These are phyloP conservation scores for Alouatta palliata DNA, from an alignment of 2,113 vertebrate species.

Conservation along the genomic window DNA sequence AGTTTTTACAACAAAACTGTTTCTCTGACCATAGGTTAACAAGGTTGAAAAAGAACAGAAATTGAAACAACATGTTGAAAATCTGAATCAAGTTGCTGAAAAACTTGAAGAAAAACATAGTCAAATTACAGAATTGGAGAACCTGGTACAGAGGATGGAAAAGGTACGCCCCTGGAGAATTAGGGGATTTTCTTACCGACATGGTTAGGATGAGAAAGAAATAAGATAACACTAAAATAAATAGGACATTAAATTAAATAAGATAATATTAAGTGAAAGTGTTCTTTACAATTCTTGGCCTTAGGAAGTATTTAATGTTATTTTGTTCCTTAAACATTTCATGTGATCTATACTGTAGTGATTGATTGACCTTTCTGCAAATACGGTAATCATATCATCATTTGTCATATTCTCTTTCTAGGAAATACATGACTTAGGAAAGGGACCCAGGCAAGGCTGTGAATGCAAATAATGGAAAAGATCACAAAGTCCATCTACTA, in stretches of 20 bases:
- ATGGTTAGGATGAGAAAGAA: neutral
- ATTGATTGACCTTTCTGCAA: neutral
- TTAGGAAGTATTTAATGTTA: neutral
- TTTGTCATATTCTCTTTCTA: neutral
- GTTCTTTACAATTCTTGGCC: neutral
- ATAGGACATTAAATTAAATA: neutral
- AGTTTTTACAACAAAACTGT: neutral
- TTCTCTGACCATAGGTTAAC: conserved; percentile 66
- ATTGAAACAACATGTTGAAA: conserved; percentile 66
- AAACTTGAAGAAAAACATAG: conserved; percentile 75
- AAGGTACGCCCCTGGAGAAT: conserved; percentile 58
- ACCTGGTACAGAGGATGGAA: conserved; percentile 83
- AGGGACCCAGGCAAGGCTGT: neutral
- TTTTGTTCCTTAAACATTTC: neutral
- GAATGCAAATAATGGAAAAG: neutral
- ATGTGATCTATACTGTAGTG: neutral
- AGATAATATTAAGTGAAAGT: neutral
- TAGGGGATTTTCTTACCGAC: neutral
- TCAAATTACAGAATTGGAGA: conserved; percentile 77
- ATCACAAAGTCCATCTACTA: neutral
- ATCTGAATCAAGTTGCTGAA: conserved; percentile 54
- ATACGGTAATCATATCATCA: neutral
- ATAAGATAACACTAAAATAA: neutral
- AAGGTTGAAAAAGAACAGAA: conserved; percentile 75
- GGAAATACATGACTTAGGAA: neutral